phyloP scores from a whole-genome alignment of 2,888 invertebrate genomes.

The Amphipoea oculea region DNA sequence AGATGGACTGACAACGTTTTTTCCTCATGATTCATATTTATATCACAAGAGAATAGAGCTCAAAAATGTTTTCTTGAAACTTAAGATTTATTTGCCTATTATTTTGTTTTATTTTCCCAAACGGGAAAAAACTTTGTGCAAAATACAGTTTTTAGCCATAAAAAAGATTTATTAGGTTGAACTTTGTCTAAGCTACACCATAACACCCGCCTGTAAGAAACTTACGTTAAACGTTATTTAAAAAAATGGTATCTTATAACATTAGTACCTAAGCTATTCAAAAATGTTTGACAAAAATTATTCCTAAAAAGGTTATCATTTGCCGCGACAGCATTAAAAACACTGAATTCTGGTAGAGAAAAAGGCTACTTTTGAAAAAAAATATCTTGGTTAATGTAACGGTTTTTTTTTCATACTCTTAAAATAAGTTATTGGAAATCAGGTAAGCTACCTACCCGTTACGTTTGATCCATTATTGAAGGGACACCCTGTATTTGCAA shows the following conservation, averaged over 20 bases:
- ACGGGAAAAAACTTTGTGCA: constrained; percentile 11
- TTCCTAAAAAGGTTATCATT: too few species aligned
- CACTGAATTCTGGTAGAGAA: too few species aligned
- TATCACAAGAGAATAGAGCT: constrained; percentile 3
- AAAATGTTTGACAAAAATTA: too few species aligned
- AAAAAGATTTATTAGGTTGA: constrained; percentile 35
- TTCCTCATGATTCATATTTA: background rate
- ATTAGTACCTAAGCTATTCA: too few species aligned
- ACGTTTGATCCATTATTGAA: too few species aligned
- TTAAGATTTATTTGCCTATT: constrained; percentile 25
- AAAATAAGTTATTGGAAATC: too few species aligned
- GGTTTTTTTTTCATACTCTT: too few species aligned
- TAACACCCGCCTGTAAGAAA: background rate
- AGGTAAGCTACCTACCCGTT: too few species aligned
- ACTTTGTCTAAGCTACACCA: constrained; percentile 18
- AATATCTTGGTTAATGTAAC: too few species aligned
- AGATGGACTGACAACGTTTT: background rate
- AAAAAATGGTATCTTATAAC: too few species aligned
- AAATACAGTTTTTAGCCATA: constrained; percentile 19
- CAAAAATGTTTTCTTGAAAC: constrained; percentile 20
- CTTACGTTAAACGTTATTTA: background rate
- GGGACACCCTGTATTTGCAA: background rate
- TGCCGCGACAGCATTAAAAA: too few species aligned
- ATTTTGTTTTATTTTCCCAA: constrained; percentile 38
- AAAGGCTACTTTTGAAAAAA: too few species aligned